These are phyloP conservation scores for Actinemys pallida DNA, from an alignment of 2,113 vertebrate genomes.

Conservation along the genomic window DNA sequence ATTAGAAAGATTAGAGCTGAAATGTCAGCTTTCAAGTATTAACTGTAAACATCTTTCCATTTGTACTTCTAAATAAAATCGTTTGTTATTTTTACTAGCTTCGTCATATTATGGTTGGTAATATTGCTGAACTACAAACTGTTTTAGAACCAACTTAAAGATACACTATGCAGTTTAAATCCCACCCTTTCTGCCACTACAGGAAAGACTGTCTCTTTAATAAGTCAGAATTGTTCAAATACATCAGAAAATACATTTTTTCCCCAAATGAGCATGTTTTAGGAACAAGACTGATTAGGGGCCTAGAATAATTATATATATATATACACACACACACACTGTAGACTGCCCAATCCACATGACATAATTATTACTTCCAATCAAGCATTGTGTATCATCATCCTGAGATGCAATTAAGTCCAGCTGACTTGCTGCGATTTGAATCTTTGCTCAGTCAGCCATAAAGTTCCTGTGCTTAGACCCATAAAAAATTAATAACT, in stretches of 20 bases:
- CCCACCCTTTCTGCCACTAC: background rate
- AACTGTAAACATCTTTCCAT: background rate
- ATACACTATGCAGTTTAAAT: background rate
- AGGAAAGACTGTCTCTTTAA: background rate
- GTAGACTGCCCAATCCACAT: background rate
- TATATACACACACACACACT: background rate
- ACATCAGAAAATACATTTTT: background rate
- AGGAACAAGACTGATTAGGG: background rate
- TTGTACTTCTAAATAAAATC: background rate
- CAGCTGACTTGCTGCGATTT: constrained; percentile 28
- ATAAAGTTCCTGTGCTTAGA: constrained; percentile 16
- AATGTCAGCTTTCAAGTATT: background rate
- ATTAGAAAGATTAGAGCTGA: background rate
- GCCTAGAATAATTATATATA: background rate
- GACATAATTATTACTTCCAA: constrained; percentile 46
- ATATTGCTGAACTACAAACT: background rate
- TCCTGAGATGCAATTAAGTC: constrained; percentile 45
- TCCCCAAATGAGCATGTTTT: background rate
- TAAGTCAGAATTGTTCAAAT: background rate
- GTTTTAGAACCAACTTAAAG: background rate
- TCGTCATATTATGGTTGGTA: background rate
- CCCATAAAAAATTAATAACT: constrained; percentile 68
- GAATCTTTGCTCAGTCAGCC: constrained; percentile 57
- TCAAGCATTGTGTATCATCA: constrained; percentile 24
- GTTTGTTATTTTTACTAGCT: background rate